Evolutionary conservation across 2,888 invertebrate species (phyloP), one percentile per base, ranked within the genome.

Genomic region (Drosophila lacicola): DNA sequence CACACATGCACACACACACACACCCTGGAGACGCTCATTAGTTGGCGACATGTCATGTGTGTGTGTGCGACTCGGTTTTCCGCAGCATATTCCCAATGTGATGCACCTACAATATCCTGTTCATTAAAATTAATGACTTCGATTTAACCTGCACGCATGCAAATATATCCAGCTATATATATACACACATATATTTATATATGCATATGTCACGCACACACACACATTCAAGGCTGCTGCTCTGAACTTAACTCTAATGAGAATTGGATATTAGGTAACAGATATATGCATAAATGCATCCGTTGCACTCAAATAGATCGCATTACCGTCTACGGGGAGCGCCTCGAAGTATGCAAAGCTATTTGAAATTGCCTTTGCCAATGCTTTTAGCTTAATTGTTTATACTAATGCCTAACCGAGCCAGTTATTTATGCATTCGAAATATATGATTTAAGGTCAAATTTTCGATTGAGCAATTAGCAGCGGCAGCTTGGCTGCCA

Each of bases 41-140:
- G 82, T 82, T 80, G 67, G 51, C 47, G 45, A 46, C 33, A 39
- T 63, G 56, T 73, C 65, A 51, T 29, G 8, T 47, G 19, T 34
- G 17, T 42, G 73, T 54, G 55, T 56, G 55, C 37, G 62, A 21
- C 36, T 42, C 29, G 61, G 54, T 63, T 29, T 58, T 41, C 57
- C 49, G 55, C 33, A 29, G 47, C 60, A 54, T 42, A 63, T 75
- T 79, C 66, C 86, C 86, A 64, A 51, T 67, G 67, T 54, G 62
- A 67, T 70, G 69, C 69, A 74, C 61, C 69, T 76, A 66, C 69
- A 78, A 75, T 74, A 87, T 82, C 74, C 76, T 70, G 77, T 82
- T 87, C 85, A 83, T 85, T 84, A 83, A 85, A 85, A 88, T 84
- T 88, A 79, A 83, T 82, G 82, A 85, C 74, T 84, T 82, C 70